A percentile compares a stretch with the other conserved stretches of the same genome.
Evolutionary conservation across 2,797 vertebrate genomes (phyloP).

Genomic region (Sebastes minor): DNA sequence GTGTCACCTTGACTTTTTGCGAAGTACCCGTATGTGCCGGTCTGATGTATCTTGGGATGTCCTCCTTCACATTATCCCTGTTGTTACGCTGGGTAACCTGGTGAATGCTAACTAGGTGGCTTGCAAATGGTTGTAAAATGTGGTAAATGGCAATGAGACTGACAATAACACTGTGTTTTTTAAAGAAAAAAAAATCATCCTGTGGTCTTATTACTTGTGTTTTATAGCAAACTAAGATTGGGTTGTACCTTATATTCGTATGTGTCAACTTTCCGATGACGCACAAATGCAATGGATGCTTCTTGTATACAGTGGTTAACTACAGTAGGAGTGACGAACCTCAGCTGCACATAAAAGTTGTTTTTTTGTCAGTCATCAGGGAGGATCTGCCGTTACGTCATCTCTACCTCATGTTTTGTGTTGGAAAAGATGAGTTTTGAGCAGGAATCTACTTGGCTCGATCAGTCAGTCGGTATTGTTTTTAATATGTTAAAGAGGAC

Average conservation of each 20-base stretch:
- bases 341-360: neutral
- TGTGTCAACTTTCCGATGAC: neutral
- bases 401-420: slow-evolving; percentile 22
- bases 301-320: neutral
- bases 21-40: no score
- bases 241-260: neutral
- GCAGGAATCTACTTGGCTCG: neutral
- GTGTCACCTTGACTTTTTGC: no score
- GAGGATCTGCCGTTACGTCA: slow-evolving; percentile 25
- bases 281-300: neutral
- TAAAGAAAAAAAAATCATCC: neutral
- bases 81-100: neutral
- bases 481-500: neutral
- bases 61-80: neutral
- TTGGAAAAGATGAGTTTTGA: slow-evolving; percentile 3
- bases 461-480: slow-evolving; percentile 7
- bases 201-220: neutral
- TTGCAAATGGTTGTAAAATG: neutral
- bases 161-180: neutral
- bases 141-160: neutral
- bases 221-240: neutral
- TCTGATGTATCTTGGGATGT: neutral
- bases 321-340: neutral
- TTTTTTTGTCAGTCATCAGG: neutral
- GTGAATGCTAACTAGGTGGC: neutral